A percentile compares a stretch with the other conserved stretches of the same genome.
Conservation (phyloP, 2,797 vertebrate species). For the Phrynocephalus guinanensis region DNA sequence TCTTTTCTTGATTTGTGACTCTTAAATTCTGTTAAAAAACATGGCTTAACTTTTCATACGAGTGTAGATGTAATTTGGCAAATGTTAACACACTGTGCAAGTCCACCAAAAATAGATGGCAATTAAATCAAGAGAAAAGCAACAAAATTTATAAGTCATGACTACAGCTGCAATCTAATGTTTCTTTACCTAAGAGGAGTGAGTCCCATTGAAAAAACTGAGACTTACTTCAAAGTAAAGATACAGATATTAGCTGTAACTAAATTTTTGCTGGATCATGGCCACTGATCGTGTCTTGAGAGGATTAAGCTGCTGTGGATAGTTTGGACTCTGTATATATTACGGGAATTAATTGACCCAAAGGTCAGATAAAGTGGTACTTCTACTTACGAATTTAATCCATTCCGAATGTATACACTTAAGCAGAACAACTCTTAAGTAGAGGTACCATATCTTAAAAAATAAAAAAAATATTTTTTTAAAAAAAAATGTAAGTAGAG, state of each 20-base stretch:
- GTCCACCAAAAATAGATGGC: neutral
- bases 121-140: neutral
- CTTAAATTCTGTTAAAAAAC: conserved; percentile 6
- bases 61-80: neutral
- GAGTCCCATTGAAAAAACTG: neutral
- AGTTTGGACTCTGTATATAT: too few species aligned
- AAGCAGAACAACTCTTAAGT: too few species aligned
- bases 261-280: neutral
- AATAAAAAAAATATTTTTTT: too few species aligned
- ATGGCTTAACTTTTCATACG: neutral
- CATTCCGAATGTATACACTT: too few species aligned
- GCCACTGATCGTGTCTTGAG: neutral
- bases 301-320: neutral
- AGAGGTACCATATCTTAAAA: too few species aligned
- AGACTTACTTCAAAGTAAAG: neutral
- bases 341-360: too few species aligned
- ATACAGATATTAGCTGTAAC: neutral
- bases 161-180: neutral
- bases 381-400: too few species aligned
- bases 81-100: neutral
- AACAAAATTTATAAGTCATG: neutral
- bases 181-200: neutral
- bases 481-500: too few species aligned
- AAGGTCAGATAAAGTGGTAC: too few species aligned
- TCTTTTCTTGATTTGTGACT: neutral